Conservation (phyloP, 2,888 invertebrate genomes). For the Oscheius sp. region DNA sequence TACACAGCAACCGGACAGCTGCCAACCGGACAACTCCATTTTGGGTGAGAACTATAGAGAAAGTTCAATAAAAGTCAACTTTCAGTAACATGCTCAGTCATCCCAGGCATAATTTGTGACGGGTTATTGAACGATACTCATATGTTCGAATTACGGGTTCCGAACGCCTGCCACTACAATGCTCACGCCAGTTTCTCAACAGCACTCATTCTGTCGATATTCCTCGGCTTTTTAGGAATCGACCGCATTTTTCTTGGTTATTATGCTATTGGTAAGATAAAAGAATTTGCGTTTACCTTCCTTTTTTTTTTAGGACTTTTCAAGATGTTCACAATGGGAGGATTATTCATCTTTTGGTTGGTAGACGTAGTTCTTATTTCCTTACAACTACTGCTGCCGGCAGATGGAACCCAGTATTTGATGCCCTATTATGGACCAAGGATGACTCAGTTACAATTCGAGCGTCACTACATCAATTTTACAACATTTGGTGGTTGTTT, state of each 20-base stretch:
- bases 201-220: constrained; percentile 90
- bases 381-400: constrained; percentile 77
- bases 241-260: constrained; percentile 99
- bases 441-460: constrained; percentile 41
- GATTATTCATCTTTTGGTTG: constrained; percentile 89
- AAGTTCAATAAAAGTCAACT: not conserved
- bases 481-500: not conserved
- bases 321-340: constrained; percentile 94
- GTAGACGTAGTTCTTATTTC: constrained; percentile 94
- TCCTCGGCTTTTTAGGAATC: constrained; percentile 96
- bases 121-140: constrained; percentile 41
- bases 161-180: constrained; percentile 52
- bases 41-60: constrained; percentile 41
- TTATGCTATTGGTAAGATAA: constrained; percentile 83
- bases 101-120: constrained; percentile 39
- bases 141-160: constrained; percentile 47
- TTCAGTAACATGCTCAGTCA: constrained; percentile 35
- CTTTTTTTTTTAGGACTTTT: constrained; percentile 79
- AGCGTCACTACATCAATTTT: constrained; percentile 34
- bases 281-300: not conserved
- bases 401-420: constrained; percentile 76
- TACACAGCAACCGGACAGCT: constrained; percentile 58
- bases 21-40: constrained; percentile 61
- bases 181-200: constrained; percentile 51
- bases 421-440: constrained; percentile 75